phyloP scores from a whole-genome alignment of 2,113 vertebrate genomes.

The Pollimyrus isidori region DNA sequence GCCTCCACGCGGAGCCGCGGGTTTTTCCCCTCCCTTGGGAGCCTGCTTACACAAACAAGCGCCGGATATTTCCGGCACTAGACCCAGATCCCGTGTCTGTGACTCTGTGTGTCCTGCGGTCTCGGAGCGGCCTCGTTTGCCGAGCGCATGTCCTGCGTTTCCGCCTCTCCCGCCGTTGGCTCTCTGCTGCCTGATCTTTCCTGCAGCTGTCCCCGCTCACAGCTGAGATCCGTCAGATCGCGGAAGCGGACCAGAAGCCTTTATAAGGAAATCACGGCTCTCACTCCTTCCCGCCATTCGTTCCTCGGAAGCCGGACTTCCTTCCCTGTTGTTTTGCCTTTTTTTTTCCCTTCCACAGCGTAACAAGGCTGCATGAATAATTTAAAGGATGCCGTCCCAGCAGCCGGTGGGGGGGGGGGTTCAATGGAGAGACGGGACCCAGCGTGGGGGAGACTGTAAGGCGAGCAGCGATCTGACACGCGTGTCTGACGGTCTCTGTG shows the following conservation, averaged over 20 bases:
- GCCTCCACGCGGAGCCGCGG: neutral
- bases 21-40: neutral
- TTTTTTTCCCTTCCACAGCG: neutral
- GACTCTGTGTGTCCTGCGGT: neutral
- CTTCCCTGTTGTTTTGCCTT: neutral
- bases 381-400: neutral
- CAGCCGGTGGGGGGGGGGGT: neutral
- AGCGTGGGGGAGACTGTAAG: neutral
- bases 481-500: constrained; percentile 14
- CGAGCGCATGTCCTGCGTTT: constrained; percentile 23
- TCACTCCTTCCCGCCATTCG: neutral
- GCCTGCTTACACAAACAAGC: neutral
- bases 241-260: constrained; percentile 14
- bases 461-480: neutral
- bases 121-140: neutral
- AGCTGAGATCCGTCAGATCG: constrained; percentile 56
- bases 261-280: constrained; percentile 21
- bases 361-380: neutral
- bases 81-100: neutral
- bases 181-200: constrained; percentile 47
- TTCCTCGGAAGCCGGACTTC: neutral
- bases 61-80: neutral
- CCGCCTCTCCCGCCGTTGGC: constrained; percentile 41
- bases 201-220: constrained; percentile 53
- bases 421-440: neutral